These are phyloP conservation scores for Hydroisotoma schaefferi DNA, from an alignment of 2,888 invertebrate species.

Conservation along the genomic window DNA sequence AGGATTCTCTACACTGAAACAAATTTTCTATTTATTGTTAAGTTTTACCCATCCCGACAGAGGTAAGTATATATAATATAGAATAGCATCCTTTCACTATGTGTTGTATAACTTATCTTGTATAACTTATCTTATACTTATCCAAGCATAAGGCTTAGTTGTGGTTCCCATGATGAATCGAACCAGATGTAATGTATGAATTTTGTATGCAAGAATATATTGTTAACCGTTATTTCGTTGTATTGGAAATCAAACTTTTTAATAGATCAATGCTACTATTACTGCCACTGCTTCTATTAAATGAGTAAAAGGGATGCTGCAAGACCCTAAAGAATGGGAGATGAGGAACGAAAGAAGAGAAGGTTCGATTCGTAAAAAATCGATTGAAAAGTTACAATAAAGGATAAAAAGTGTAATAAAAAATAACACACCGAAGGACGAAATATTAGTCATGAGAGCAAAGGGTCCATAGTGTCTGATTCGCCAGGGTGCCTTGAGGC, in stretches of 20 bases:
- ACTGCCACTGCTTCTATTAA: not conserved
- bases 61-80: too few species aligned
- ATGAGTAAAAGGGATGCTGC: conserved; percentile 1
- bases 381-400: conserved; percentile 18
- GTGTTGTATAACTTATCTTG: too few species aligned
- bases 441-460: conserved; percentile 18
- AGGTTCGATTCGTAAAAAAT: conserved; percentile 17
- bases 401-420: conserved; percentile 16
- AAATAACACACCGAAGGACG: conserved; percentile 4
- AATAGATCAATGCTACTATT: not conserved
- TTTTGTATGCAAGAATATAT: not conserved
- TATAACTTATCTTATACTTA: too few species aligned
- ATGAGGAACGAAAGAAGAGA: not conserved
- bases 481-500: conserved; percentile 17
- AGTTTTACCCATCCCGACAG: too few species aligned
- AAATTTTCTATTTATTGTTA: too few species aligned
- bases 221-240: conserved; percentile 5
- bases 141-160: too few species aligned
- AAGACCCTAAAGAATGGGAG: not conserved
- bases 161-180: too few species aligned
- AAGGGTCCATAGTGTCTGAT: conserved; percentile 12
- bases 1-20: too few species aligned
- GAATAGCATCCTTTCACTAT: too few species aligned
- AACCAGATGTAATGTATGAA: too few species aligned
- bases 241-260: conserved; percentile 7